Base-by-base conservation (phyloP, 2,888 invertebrate species). In the Esperia sulphurella region DNA sequence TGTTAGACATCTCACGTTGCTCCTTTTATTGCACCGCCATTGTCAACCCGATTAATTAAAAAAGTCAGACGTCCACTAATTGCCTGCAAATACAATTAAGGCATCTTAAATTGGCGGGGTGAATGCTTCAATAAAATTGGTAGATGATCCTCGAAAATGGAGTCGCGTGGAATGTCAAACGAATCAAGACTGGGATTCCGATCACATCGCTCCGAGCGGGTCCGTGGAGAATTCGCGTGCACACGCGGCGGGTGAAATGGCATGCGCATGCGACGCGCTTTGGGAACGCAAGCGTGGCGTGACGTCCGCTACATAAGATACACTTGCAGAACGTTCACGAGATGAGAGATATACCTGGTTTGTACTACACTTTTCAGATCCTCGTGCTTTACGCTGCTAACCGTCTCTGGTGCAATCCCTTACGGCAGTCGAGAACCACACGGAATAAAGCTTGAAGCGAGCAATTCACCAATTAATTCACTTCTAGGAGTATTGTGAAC, bases 151-250 rank as follows among this genome's bases (percentile, higher is more conserved):
- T 30, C 42, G 42, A n/a, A 10, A 30, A 30, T n/a, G 10, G n/a
- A 6, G 35, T 1, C 1, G 35, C 35, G n/a, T n/a, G 41, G 9
- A 31, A 31, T 42, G 31, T 28, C 37, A 13, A 14, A 9, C 52
- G 54, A 55, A 53, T 47, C 45, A 39, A 40, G 49, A 35, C 48
- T 29, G 44, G 43, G 42, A 55, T 55, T 41, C 49, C 30, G 46
- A 52, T 33, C 50, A 52, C 49, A 42, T 42, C 45, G 35, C 33
- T 35, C 50, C 45, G 39, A 10, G 46, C 57, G 59, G 60, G 60
- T 65, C 68, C 65, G 63, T 49, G 50, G 58, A 61, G 64, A 43
- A 59, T 66, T 64, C 53, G 53, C 59, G 51, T 41, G 5, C 5
- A 44, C 61, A 55, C 61, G 58, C 63, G 59, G 54, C 56, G 57